These are phyloP conservation scores for Strigamia maritima DNA, from an alignment of 2,888 invertebrate genomes.

Conservation along the genomic window DNA sequence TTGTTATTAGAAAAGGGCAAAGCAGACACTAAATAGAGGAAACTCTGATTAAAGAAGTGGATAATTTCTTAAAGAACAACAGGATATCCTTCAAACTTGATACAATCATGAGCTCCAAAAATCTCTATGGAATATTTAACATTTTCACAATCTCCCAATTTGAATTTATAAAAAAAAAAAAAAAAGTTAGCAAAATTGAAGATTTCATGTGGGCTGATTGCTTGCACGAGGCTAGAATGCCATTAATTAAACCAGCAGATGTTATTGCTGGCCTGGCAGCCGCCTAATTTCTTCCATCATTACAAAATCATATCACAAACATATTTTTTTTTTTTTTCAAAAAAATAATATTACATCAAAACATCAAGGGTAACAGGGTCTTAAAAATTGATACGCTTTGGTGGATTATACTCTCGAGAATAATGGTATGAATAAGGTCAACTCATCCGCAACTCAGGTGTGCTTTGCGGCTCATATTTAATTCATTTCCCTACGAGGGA, in stretches of 20 bases:
- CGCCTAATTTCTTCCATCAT: neutral
- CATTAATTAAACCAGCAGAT: neutral
- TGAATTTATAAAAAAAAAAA: neutral
- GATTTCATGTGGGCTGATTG: neutral
- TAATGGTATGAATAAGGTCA: neutral
- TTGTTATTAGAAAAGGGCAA: neutral
- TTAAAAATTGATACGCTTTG: neutral
- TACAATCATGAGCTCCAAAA: neutral
- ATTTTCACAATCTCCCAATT: too few relatives aligned
- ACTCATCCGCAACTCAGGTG: too few relatives aligned
- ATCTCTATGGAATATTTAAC: too few relatives aligned
- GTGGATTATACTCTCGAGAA: neutral
- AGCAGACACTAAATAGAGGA: neutral
- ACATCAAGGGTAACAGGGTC: neutral
- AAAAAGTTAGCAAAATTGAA: too few relatives aligned
- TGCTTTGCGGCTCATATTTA: neutral
- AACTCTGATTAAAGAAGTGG: neutral
- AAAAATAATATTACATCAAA: neutral
- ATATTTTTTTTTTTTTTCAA: neutral
- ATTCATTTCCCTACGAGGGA: neutral
- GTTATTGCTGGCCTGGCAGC: neutral
- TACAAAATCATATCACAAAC: neutral
- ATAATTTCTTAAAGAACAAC: neutral
- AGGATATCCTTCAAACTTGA: neutral
- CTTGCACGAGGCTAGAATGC: neutral